Evolutionary conservation across 1,140 invertebrate genomes (phyloP).

Genomic region (Zaprionus africanus): DNA sequence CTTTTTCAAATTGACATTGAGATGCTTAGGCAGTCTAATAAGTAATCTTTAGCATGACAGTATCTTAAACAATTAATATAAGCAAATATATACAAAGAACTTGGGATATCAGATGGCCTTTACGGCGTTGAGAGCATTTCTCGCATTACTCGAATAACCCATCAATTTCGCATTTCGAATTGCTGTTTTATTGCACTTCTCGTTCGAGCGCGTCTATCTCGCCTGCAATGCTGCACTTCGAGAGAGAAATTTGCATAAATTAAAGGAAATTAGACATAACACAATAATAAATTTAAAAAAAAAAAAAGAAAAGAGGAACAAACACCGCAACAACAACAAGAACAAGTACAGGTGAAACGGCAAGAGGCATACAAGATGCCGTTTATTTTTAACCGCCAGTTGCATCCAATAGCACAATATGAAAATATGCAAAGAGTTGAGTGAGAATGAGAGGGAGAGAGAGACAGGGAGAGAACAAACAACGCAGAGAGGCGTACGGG

Average conservation of each 20-base stretch:
- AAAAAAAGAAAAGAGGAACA: slow-evolving; percentile 37
- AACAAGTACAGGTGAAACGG: slow-evolving; percentile 32
- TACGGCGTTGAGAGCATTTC: slow-evolving; percentile 50
- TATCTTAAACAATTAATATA: slow-evolving; percentile 33
- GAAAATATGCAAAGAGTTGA: slow-evolving; percentile 63
- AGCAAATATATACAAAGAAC: slow-evolving; percentile 1
- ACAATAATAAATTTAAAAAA: slow-evolving; percentile 61
- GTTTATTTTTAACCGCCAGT: slow-evolving; percentile 71
- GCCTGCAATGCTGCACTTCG: slow-evolving; percentile 38
- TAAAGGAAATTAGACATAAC: slow-evolving; percentile 74
- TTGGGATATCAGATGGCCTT: slow-evolving; percentile 39
- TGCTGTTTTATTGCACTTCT: slow-evolving; percentile 43
- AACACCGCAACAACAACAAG: slow-evolving; percentile 10
- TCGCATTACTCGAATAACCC: slow-evolving; percentile 57
- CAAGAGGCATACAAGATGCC: slow-evolving; percentile 51
- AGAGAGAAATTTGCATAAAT: slow-evolving; percentile 47
- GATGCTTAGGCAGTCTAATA: background rate
- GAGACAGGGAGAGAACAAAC: slow-evolving; percentile 1
- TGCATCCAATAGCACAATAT: slow-evolving; percentile 44
- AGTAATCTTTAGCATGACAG: background rate
- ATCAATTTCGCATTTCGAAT: slow-evolving; percentile 46
- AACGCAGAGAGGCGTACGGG: background rate
- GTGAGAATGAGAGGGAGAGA: slow-evolving; percentile 22
- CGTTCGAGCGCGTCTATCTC: background rate
- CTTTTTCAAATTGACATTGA: background rate